Conservation (phyloP, 2,888 invertebrate species). For the Dusona sp. region DNA sequence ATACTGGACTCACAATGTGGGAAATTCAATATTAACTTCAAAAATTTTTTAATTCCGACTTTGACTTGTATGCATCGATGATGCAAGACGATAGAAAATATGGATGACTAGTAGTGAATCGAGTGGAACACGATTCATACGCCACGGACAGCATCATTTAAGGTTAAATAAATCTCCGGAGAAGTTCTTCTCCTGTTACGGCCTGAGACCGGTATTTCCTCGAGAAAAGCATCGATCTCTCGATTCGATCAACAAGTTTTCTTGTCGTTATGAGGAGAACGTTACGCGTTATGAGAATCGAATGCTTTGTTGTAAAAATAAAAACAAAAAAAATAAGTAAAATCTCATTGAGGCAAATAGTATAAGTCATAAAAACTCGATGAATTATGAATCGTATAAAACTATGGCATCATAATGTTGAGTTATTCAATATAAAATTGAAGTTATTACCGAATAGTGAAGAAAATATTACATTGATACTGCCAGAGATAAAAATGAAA, state of each 20-base stretch:
- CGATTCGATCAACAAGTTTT: constrained; percentile 23
- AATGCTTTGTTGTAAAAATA: neutral
- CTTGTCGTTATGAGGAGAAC: neutral
- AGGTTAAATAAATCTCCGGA: constrained; percentile 35
- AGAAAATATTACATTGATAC: neutral
- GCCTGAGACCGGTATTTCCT: constrained; percentile 50
- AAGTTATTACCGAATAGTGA: neutral
- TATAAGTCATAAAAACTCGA: neutral
- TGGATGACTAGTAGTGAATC: neutral
- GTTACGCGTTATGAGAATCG: too few relatives aligned
- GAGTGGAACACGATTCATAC: constrained; percentile 26
- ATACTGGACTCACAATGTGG: neutral
- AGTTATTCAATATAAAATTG: neutral
- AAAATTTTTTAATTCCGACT: neutral
- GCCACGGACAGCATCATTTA: constrained; percentile 44
- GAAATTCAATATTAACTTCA: neutral
- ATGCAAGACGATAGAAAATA: constrained; percentile 21
- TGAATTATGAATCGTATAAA: neutral
- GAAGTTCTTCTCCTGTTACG: constrained; percentile 25
- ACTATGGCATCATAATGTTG: neutral
- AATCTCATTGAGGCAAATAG: neutral
- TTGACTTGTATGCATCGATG: constrained; percentile 17
- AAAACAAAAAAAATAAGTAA: neutral
- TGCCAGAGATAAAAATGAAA: neutral
- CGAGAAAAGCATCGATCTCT: constrained; percentile 9